A percentile compares a stretch with the other conserved stretches of the same genome.
Conservation (phyloP, 2,888 invertebrate species). For the Cheiracanthium punctorium region DNA sequence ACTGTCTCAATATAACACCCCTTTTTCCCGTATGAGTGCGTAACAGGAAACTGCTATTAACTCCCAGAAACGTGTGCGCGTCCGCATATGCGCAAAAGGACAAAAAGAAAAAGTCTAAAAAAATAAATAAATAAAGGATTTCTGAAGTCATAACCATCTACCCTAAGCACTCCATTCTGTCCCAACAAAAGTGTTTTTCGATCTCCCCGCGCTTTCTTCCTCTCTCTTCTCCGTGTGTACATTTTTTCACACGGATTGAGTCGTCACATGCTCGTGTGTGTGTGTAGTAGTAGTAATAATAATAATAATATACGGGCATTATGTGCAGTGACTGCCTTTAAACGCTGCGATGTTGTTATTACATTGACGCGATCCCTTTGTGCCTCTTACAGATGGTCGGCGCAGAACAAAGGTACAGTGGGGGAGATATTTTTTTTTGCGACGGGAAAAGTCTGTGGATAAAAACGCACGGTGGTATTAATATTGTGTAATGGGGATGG, state of each 20-base stretch:
- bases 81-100: neutral
- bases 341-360: slow-evolving; percentile 4
- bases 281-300: neutral
- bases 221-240: no score
- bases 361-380: neutral
- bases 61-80: neutral
- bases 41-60: neutral
- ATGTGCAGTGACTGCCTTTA: neutral
- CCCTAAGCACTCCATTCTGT: neutral
- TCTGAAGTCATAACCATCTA: neutral
- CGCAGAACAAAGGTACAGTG: neutral
- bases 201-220: neutral
- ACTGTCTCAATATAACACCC: neutral
- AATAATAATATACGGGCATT: slow-evolving; percentile 11
- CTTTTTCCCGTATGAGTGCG: neutral
- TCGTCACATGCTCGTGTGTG: slow-evolving; percentile 9
- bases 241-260: slow-evolving; percentile 15
- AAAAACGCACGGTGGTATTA: neutral
- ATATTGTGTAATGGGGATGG: neutral
- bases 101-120: neutral
- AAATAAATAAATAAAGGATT: no score
- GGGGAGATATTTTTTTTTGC: neutral
- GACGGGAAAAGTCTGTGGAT: neutral
- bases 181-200: slow-evolving; percentile 15
- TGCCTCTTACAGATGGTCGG: neutral